phyloP scores from a whole-genome alignment of 2,113 vertebrate genomes.

The Pachypanchax playfairii region DNA sequence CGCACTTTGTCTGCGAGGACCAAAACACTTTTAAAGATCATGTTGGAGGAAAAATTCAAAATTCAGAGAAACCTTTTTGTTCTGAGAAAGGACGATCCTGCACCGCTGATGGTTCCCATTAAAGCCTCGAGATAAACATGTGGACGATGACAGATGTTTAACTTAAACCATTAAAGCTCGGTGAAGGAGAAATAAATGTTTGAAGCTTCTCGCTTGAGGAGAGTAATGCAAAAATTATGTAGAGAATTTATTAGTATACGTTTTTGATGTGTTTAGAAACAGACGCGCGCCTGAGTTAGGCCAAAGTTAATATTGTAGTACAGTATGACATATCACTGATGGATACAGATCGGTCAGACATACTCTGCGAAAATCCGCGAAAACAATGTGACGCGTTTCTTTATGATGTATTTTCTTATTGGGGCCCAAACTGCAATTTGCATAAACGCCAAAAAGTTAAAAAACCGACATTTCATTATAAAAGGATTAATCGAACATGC shows the following conservation, averaged over 20 bases:
- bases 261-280: slow-evolving; percentile 16
- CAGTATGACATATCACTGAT: background rate
- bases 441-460: too few species aligned
- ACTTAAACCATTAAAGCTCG: slow-evolving; percentile 53
- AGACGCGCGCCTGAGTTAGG: background rate
- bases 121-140: slow-evolving; percentile 60
- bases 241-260: background rate
- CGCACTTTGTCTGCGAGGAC: slow-evolving; percentile 34
- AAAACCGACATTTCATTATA: too few species aligned
- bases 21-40: slow-evolving; percentile 27
- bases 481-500: too few species aligned
- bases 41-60: background rate
- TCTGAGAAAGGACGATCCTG: background rate
- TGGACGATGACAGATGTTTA: slow-evolving; percentile 65
- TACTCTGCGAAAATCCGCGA: too few species aligned
- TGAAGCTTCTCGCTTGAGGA: slow-evolving; percentile 34
- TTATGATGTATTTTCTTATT: too few species aligned
- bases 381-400: too few species aligned
- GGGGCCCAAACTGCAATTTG: too few species aligned
- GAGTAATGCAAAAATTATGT: slow-evolving; percentile 23
- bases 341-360: background rate
- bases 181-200: slow-evolving; percentile 34
- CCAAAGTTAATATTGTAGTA: background rate
- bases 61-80: background rate
- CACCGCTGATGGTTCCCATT: slow-evolving; percentile 60